Evolutionary conservation across 1,140 invertebrate genomes (phyloP).

Genomic region (Acromyrmex charruanus): DNA sequence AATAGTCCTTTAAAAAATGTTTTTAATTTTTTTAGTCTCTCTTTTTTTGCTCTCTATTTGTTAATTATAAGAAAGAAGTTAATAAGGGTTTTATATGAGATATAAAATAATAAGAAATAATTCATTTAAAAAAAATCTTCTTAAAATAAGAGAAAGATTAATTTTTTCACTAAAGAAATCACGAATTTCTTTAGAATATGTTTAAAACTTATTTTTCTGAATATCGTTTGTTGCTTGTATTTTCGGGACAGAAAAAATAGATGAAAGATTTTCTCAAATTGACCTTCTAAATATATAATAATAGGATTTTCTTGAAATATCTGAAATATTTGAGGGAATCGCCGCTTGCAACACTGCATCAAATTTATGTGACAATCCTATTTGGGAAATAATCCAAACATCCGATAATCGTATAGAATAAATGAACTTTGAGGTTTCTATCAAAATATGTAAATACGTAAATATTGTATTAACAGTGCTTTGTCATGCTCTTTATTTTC

Average conservation of each 20-base stretch:
- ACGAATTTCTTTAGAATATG: neutral
- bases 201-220: neutral
- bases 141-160: neutral
- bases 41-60: neutral
- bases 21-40: neutral
- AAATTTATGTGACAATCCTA: neutral
- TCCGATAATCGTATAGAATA: neutral
- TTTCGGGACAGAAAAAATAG: neutral
- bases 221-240: neutral
- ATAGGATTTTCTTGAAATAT: neutral
- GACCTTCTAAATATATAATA: neutral
- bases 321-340: neutral
- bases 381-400: neutral
- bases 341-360: neutral
- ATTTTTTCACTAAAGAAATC: neutral
- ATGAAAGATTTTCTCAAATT: constrained; percentile 1
- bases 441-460: neutral
- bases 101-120: neutral
- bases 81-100: neutral
- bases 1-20: neutral
- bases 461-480: neutral
- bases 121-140: neutral
- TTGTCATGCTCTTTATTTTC: neutral
- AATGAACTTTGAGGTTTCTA: neutral
- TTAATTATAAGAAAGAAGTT: neutral